A percentile compares a stretch with the other conserved stretches of the same genome.
Evolutionary conservation across 2,797 vertebrate genomes (phyloP).

Genomic region (Phylloscopus collybita): DNA sequence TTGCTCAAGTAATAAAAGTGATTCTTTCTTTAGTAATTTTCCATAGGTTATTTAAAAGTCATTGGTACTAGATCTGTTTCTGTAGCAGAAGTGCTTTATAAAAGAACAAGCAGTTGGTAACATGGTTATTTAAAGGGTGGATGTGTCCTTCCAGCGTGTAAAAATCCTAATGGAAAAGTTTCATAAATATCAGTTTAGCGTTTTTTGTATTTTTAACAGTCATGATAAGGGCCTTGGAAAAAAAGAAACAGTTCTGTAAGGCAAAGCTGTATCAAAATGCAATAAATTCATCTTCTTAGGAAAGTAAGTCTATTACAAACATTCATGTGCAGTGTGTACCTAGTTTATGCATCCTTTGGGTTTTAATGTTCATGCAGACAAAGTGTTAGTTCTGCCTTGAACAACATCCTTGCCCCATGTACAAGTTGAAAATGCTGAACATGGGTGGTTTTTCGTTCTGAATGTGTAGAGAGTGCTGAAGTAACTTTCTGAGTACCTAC

Average conservation of each 20-base stretch:
- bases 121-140: constrained; percentile 18
- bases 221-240: not conserved
- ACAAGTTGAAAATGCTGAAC: not conserved
- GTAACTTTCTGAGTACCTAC: not conserved
- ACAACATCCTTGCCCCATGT: not conserved
- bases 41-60: constrained; percentile 58
- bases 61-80: constrained; percentile 67
- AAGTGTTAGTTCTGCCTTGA: not conserved
- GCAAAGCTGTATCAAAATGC: not conserved
- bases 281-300: not conserved
- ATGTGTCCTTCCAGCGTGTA: constrained; percentile 40
- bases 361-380: not conserved
- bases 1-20: constrained; percentile 55
- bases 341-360: not conserved
- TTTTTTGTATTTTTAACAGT: constrained; percentile 3
- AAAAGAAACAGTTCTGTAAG: not conserved
- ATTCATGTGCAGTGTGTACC: not conserved
- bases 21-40: constrained; percentile 66
- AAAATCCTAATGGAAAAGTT: constrained; percentile 22
- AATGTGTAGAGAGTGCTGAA: not conserved
- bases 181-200: not conserved
- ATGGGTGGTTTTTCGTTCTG: not conserved
- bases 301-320: not conserved
- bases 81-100: constrained; percentile 49
- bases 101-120: constrained; percentile 41